Evolutionary conservation across 2,113 vertebrate species (phyloP).

Genomic region (Oreochromis tanganicae): DNA sequence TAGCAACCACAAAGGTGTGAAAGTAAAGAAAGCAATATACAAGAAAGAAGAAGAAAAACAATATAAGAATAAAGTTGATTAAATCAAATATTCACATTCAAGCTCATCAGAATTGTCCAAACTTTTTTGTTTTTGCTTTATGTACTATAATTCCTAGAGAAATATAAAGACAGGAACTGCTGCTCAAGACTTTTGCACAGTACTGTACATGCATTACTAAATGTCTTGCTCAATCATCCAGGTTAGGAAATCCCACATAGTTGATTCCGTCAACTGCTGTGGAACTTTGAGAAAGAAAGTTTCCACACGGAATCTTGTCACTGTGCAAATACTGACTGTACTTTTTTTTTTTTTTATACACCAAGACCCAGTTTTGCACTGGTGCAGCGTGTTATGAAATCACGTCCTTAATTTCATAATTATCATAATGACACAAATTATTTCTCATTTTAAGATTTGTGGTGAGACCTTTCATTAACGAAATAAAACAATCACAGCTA

Average conservation of each 20-base stretch:
- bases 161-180: too few species aligned
- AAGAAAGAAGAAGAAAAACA: background rate
- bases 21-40: background rate
- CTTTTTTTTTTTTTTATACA: background rate
- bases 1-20: background rate
- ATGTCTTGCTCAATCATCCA: accelerated
- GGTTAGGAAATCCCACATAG: background rate
- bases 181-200: too few species aligned
- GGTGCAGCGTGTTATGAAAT: background rate
- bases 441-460: background rate
- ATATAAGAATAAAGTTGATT: background rate
- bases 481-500: background rate
- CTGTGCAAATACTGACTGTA: background rate
- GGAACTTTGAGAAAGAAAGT: background rate
- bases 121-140: too few species aligned
- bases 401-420: background rate
- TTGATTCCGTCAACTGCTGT: background rate
- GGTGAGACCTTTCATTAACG: accelerated
- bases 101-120: too few species aligned
- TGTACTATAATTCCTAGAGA: too few species aligned
- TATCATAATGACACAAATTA: background rate
- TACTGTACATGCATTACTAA: background rate
- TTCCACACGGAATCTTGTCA: background rate
- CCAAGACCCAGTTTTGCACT: background rate
- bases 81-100: background rate